phyloP scores from a whole-genome alignment of 2,797 vertebrate species.

The Nasua narica region DNA sequence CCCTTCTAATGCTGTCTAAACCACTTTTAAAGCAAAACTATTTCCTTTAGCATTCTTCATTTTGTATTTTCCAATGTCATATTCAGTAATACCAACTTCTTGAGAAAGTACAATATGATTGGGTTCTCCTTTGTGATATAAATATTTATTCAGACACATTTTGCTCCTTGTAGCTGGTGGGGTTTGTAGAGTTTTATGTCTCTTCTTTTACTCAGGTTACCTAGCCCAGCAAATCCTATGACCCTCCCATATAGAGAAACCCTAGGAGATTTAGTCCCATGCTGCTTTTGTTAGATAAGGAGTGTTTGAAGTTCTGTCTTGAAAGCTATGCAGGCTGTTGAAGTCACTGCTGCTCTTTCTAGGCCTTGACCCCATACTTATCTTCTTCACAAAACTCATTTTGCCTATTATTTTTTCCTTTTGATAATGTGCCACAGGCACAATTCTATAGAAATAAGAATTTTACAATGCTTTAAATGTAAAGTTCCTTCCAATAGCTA shows the following conservation, averaged over 20 bases:
- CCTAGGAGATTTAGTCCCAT: conserved; percentile 42
- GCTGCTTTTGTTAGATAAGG: conserved; percentile 50
- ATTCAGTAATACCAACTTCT: conserved; percentile 61
- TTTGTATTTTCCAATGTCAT: not conserved
- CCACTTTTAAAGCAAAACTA: not conserved
- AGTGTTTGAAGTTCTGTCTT: conserved; percentile 70
- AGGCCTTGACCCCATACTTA: conserved; percentile 21
- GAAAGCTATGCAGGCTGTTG: conserved; percentile 51
- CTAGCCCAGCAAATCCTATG: not conserved
- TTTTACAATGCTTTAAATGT: conserved; percentile 27
- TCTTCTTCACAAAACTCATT: conserved; percentile 69
- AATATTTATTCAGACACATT: conserved; percentile 61
- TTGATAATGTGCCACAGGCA: conserved; percentile 47
- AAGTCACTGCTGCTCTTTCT: conserved; percentile 54
- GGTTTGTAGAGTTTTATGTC: conserved; percentile 28
- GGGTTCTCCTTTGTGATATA: conserved; percentile 68
- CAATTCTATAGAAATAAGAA: not conserved
- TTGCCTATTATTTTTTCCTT: conserved; percentile 64
- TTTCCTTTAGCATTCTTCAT: not conserved
- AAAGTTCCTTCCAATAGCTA: conserved; percentile 47
- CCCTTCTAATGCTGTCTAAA: not conserved
- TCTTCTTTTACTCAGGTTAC: conserved; percentile 28
- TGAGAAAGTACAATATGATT: conserved; percentile 59
- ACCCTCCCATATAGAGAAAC: not conserved
- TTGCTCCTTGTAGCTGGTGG: conserved; percentile 18